Conservation (phyloP, 2,113 vertebrate genomes). For the Hemicordylus capensis region DNA sequence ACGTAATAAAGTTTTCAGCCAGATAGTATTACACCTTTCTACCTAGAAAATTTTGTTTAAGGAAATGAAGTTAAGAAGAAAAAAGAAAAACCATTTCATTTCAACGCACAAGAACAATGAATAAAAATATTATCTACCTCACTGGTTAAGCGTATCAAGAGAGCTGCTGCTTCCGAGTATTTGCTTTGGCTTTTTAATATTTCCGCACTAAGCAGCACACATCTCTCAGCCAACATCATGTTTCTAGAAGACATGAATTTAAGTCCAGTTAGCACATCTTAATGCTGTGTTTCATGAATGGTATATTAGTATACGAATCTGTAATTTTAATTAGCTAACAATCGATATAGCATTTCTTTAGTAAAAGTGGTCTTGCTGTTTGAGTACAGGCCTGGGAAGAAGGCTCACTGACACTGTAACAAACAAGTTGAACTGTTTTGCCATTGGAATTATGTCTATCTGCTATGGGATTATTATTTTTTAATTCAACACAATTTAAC, state of each 20-base stretch:
- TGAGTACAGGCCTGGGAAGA: neutral
- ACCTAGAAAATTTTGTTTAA: neutral
- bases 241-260: constrained; percentile 79
- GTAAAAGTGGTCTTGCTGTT: neutral
- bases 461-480: neutral
- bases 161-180: constrained; percentile 94
- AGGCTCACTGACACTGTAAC: neutral
- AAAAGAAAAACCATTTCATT: neutral
- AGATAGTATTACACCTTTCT: neutral
- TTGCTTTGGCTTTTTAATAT: constrained; percentile 96
- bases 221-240: constrained; percentile 94
- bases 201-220: constrained; percentile 93
- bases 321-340: constrained; percentile 11
- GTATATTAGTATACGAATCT: neutral
- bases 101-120: neutral
- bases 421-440: neutral
- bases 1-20: neutral
- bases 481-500: neutral
- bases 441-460: neutral
- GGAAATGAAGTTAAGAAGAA: neutral
- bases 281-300: neutral
- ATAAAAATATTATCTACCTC: constrained; percentile 82
- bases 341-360: neutral
- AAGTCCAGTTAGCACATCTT: constrained; percentile 27
- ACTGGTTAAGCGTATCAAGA: constrained; percentile 96